Conservation (phyloP, 2,113 vertebrate species). For the Muntiacus reevesi region DNA sequence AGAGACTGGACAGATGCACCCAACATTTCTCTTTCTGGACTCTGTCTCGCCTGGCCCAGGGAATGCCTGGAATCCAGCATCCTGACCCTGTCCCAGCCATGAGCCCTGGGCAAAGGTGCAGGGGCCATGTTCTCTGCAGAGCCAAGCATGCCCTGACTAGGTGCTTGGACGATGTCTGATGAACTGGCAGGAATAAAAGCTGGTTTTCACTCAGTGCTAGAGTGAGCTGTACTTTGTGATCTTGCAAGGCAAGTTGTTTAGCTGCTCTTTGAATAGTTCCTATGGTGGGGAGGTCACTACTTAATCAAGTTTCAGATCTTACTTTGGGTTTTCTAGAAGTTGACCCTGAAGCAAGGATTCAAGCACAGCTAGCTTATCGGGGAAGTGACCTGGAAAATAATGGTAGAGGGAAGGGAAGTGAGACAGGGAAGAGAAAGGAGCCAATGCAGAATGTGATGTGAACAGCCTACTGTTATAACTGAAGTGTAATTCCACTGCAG, state of each 20-base stretch:
- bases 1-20: background rate
- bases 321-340: background rate
- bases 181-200: background rate
- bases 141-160: rapidly evolving
- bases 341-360: background rate
- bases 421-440: background rate
- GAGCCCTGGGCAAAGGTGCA: background rate
- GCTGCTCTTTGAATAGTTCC: background rate
- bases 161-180: background rate
- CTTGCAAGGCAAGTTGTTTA: background rate
- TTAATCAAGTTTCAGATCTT: background rate
- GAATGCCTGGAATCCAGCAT: rapidly evolving
- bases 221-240: background rate
- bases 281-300: background rate
- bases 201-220: background rate
- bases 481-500: background rate
- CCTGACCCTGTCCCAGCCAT: too few species aligned
- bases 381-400: background rate
- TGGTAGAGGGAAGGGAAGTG: background rate
- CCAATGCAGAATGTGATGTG: background rate
- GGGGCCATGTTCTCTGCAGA: background rate
- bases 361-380: background rate
- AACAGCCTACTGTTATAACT: background rate
- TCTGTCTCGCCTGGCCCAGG: background rate
- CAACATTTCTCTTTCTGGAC: background rate